A percentile compares a stretch with the other conserved stretches of the same genome.
phyloP scores from a whole-genome alignment of 64 coral and sea anemone species.

The Catalaphyllia jardinei region DNA sequence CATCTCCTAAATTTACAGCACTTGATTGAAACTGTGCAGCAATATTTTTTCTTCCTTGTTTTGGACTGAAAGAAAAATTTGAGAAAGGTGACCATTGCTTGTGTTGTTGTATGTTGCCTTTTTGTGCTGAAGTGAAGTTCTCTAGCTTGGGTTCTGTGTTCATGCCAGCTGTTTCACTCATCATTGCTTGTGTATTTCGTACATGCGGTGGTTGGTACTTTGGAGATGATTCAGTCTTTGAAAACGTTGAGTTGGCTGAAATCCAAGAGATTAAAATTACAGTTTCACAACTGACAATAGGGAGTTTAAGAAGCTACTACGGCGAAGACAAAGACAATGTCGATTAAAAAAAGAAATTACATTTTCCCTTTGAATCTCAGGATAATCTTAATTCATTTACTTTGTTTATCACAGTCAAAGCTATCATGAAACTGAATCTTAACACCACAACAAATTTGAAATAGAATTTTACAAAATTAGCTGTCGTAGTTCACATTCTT shows the following conservation, averaged over 20 bases:
- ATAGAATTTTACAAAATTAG: no score
- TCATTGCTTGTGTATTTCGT: constrained; percentile 9
- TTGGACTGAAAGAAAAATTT: constrained; percentile 33
- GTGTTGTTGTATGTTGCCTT: constrained; percentile 1
- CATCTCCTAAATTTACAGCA: neutral
- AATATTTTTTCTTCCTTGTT: constrained; percentile 1
- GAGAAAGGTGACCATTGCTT: constrained; percentile 4
- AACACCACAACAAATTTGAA: no score
- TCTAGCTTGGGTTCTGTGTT: constrained; percentile 22
- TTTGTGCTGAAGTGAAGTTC: neutral
- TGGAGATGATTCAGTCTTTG: neutral
- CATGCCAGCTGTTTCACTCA: neutral
- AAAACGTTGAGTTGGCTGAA: neutral
- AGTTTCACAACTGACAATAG: no score
- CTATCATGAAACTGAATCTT: no score
- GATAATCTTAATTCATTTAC: no score
- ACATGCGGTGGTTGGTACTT: constrained; percentile 51
- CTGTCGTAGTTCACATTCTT: no score
- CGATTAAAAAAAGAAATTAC: no score
- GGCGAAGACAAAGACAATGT: no score
- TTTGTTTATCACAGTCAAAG: no score
- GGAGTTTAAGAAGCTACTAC: no score
- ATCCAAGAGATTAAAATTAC: neutral
- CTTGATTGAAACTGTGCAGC: constrained; percentile 40
- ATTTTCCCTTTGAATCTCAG: no score